These are phyloP conservation scores for Zosterops borbonicus DNA, from an alignment of 2,113 vertebrate species.

Conservation along the genomic window DNA sequence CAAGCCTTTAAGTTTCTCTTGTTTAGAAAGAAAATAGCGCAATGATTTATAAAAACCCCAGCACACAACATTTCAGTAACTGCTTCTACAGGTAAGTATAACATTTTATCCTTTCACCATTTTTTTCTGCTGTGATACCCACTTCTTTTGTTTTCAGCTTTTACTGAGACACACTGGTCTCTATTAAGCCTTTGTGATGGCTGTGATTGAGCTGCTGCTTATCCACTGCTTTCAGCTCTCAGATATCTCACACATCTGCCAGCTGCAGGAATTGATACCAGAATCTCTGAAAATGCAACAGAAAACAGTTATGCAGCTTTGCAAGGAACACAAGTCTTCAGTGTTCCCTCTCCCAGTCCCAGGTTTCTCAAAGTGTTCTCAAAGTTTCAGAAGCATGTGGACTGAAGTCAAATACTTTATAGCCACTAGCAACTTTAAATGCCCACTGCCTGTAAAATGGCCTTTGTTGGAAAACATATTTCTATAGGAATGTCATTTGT, in stretches of 20 bases:
- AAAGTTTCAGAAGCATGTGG: background rate
- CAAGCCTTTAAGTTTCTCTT: background rate
- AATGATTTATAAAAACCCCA: background rate
- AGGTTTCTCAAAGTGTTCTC: background rate
- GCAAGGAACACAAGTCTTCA: background rate
- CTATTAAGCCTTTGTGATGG: background rate
- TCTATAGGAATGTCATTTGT: background rate
- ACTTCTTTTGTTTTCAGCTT: background rate
- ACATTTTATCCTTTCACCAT: background rate
- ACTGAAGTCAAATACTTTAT: background rate
- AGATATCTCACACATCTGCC: background rate
- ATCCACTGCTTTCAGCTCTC: background rate
- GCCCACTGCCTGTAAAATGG: background rate
- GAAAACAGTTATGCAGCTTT: background rate
- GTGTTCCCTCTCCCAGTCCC: background rate
- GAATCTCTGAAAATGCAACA: background rate
- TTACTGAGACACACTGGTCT: background rate
- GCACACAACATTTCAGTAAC: background rate
- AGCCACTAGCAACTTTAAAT: background rate
- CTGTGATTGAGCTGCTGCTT: background rate
- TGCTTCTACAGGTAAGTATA: background rate
- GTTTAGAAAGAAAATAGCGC: background rate
- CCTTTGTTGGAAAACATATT: background rate
- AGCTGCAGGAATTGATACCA: background rate
- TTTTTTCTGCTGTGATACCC: background rate